phyloP scores from a whole-genome alignment of 2,797 vertebrate species.

The Poecilia velifera region DNA sequence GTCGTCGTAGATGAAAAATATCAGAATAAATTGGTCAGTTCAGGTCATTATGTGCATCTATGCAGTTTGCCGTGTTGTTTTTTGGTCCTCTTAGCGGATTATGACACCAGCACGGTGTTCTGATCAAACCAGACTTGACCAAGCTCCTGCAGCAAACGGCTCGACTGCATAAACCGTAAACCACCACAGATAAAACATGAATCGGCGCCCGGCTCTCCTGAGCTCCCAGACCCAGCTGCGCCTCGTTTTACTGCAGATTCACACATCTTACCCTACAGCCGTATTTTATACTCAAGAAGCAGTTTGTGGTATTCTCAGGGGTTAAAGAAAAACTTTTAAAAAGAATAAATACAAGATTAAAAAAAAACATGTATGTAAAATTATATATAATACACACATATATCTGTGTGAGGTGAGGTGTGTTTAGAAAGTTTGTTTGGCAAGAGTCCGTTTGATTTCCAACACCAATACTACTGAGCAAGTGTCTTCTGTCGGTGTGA shows the following conservation, averaged over 20 bases:
- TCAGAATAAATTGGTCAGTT: slow-evolving; percentile 3
- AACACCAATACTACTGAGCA: slow-evolving; percentile 74
- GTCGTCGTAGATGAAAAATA: neutral
- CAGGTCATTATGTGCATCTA: slow-evolving; percentile 14
- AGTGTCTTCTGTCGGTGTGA: slow-evolving; percentile 57
- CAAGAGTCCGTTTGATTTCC: slow-evolving; percentile 70
- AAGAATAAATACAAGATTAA: slow-evolving; percentile 59
- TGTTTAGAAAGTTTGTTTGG: slow-evolving; percentile 71
- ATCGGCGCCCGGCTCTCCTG: slow-evolving; percentile 45
- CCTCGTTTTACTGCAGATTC: slow-evolving; percentile 44
- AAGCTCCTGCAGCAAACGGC: slow-evolving; percentile 31
- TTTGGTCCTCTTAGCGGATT: neutral
- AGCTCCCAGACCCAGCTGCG: slow-evolving; percentile 57
- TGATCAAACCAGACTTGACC: slow-evolving; percentile 20
- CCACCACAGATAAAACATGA: slow-evolving; percentile 44
- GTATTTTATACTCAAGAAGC: slow-evolving; percentile 78
- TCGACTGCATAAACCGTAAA: slow-evolving; percentile 39
- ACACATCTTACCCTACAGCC: slow-evolving; percentile 59
- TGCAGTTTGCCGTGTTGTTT: slow-evolving; percentile 3
- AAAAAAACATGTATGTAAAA: slow-evolving; percentile 50
- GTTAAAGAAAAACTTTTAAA: slow-evolving; percentile 60
- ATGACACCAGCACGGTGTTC: slow-evolving; percentile 18
- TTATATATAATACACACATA: slow-evolving; percentile 57
- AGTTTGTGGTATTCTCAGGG: slow-evolving; percentile 83
- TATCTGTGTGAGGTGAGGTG: slow-evolving; percentile 60